These are phyloP conservation scores for Chionis minor DNA, from an alignment of 2,113 vertebrate genomes.

Conservation along the genomic window DNA sequence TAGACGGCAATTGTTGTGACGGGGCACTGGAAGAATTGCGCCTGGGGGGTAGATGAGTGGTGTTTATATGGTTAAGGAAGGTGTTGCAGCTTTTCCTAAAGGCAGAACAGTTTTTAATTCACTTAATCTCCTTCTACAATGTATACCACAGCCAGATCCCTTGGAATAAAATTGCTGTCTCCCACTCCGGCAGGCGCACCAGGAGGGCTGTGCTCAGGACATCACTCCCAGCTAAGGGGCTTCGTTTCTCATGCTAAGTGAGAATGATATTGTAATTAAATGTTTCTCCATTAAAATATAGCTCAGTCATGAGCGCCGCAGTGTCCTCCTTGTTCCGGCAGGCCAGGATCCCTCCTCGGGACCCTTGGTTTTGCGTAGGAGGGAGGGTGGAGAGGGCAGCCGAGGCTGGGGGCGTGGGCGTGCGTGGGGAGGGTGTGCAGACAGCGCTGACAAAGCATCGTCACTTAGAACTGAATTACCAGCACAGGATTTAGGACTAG, in stretches of 20 bases:
- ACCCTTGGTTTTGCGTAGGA: neutral
- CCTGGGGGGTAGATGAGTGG: accelerated
- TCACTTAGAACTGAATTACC: neutral
- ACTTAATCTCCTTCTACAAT: neutral
- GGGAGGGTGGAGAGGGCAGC: neutral
- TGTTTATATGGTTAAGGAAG: neutral
- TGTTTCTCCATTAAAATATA: neutral
- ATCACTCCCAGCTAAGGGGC: neutral
- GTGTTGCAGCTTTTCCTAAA: neutral
- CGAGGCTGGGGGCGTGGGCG: neutral
- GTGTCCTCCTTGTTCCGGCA: neutral
- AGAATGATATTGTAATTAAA: neutral
- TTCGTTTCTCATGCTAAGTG: neutral
- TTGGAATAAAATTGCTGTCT: neutral
- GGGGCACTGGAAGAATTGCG: neutral
- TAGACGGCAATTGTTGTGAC: neutral
- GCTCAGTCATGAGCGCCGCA: neutral
- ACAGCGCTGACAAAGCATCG: neutral
- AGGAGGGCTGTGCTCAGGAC: neutral
- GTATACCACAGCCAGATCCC: neutral
- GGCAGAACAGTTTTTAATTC: neutral
- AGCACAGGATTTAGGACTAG: neutral
- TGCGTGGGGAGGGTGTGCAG: neutral
- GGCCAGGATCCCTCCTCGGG: accelerated
- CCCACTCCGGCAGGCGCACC: accelerated